Base-by-base conservation (phyloP, 2,888 invertebrate genomes). In the Leptopilina drosophilae region DNA sequence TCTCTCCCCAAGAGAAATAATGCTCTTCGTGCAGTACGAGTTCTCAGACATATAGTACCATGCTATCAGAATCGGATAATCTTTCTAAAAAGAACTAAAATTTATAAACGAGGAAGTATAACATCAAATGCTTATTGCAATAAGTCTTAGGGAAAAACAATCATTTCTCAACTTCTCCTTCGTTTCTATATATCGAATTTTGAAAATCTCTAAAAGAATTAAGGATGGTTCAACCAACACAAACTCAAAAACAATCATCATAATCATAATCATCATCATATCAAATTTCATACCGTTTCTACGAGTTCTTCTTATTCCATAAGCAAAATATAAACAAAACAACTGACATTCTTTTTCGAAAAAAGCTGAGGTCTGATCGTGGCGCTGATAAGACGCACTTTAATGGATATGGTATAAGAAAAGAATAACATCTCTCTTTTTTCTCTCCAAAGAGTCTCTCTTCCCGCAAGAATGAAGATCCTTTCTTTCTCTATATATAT, bases 91-190 rank as follows among this genome's bases (percentile, higher is more conserved):
- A 64, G 53, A 73, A 56, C 56, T 73, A 6, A 73, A 73, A 73
- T 73, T 73, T 73, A 73, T 73, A 73, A 56, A 73, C 56, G 73
- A 73, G 73, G 73, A 73, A 73, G 73, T 73, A 15, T n/a, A 46
- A 66, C 15, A 15, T 15, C 53, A 53, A 12, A 14, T 20, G 53
- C 33, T 5, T 33, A 73, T n/a, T 26, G 73, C 14, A 53, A 73
- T 56, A 56, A n/a, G 53, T 56, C 26, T n/a, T n/a, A 49, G 0
- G 11, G 11, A 15, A 9, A 62, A 8, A 20, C n/a, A 20, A 62
- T 7, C 9, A 8, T 6, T 8, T 15, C 5, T 59, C 6, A 62
- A 8, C 2, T 8, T 15, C 3, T 59, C 15, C 20, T 62, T 65
- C 42, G 40, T 33, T 64, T 33, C 9, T 26, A 33, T 33, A 33